Conservation (phyloP, 92 coral and sea anemone genomes). For the Palythoa caribaeorum region DNA sequence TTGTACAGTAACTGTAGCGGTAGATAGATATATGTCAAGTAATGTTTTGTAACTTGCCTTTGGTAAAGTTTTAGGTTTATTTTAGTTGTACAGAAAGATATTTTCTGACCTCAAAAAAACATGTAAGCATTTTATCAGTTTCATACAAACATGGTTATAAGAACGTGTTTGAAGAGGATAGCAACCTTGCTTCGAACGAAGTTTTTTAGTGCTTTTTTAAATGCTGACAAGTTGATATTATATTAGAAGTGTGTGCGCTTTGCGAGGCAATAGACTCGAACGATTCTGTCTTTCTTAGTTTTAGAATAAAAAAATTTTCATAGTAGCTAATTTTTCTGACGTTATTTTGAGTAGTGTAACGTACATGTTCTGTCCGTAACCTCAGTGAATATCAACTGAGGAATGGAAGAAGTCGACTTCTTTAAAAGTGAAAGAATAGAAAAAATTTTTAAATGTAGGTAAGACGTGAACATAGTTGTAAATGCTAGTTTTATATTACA, state of each 20-base stretch:
- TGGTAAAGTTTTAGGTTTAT: not conserved
- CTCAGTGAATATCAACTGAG: not conserved
- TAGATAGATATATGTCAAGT: not conserved
- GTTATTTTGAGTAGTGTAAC: not conserved
- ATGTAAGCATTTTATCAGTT: not conserved
- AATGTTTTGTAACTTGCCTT: not conserved
- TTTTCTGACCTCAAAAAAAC: not conserved
- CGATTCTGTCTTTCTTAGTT: too few relatives aligned
- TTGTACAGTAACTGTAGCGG: slow-evolving; percentile 31
- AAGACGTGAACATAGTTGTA: not conserved
- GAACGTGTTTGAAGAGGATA: not conserved
- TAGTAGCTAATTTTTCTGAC: not conserved
- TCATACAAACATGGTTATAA: not conserved
- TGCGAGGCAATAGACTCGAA: too few relatives aligned
- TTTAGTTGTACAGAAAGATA: not conserved
- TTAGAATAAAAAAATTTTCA: not conserved
- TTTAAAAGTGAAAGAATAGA: not conserved
- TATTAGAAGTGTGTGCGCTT: too few relatives aligned
- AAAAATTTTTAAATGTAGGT: not conserved
- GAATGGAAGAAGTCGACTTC: not conserved
- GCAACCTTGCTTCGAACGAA: not conserved
- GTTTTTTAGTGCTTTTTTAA: not conserved
- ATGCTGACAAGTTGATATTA: not conserved
- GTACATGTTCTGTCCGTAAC: not conserved
- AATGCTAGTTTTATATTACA: slow-evolving; percentile 2